Evolutionary conservation across 1,140 invertebrate species (phyloP).

Genomic region (Paraescarpia echinospica): DNA sequence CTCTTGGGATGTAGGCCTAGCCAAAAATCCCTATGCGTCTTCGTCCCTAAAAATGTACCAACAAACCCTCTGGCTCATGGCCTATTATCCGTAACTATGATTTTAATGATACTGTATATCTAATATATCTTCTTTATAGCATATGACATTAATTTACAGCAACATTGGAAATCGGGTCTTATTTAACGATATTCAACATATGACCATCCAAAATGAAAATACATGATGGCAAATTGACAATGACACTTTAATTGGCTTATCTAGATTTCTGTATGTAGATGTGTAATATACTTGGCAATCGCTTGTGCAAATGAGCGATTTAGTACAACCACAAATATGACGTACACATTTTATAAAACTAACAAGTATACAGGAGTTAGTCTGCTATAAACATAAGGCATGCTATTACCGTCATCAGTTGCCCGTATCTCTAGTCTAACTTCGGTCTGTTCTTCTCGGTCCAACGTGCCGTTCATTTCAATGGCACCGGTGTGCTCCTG

Average conservation of each 20-base stretch:
- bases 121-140: too few species aligned
- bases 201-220: too few species aligned
- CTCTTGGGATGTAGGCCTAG: too few species aligned
- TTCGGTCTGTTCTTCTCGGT: constrained; percentile 15
- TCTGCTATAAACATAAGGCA: not conserved
- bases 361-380: not conserved
- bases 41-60: too few species aligned
- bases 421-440: constrained; percentile 9
- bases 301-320: not conserved
- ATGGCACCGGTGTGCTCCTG: not conserved
- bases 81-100: too few species aligned
- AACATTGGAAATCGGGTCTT: not conserved
- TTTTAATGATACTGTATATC: too few species aligned
- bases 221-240: too few species aligned
- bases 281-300: not conserved
- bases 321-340: not conserved
- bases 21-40: too few species aligned
- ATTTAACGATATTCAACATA: too few species aligned
- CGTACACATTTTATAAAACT: not conserved
- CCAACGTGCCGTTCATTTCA: constrained; percentile 12
- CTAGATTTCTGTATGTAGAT: too few species aligned
- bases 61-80: too few species aligned
- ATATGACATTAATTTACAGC: not conserved
- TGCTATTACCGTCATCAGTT: not conserved
- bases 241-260: too few species aligned